phyloP scores from a whole-genome alignment of 2,113 vertebrate species.

The Rhinopithecus roxellana region DNA sequence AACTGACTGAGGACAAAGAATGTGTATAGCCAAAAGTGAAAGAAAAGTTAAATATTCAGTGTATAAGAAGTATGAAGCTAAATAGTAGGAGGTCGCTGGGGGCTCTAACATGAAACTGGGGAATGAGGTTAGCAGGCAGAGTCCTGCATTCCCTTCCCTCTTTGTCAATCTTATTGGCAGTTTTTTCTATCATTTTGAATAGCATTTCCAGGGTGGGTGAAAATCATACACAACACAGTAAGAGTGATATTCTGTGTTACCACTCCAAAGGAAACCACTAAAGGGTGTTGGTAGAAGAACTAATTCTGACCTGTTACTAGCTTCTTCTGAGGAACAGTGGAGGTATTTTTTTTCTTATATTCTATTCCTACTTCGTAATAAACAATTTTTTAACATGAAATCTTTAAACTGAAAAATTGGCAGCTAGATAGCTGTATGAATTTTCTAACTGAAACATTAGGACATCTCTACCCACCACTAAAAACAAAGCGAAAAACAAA shows the following conservation, averaged over 20 bases:
- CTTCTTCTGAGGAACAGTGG: not conserved
- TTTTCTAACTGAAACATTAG: not conserved
- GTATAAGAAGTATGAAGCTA: not conserved
- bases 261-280: not conserved
- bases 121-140: not conserved
- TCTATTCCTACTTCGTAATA: not conserved
- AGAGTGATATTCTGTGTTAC: fast-evolving
- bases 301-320: not conserved
- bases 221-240: not conserved
- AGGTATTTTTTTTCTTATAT: not conserved
- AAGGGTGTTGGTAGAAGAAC: not conserved
- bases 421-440: not conserved
- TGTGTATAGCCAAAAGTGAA: not conserved
- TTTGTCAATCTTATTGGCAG: not conserved
- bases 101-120: not conserved
- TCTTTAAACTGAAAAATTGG: not conserved
- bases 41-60: not conserved
- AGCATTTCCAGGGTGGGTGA: not conserved
- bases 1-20: not conserved
- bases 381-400: not conserved
- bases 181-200: not conserved
- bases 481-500: not conserved
- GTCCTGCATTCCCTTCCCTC: not conserved
- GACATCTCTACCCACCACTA: not conserved
- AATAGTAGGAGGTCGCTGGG: not conserved